These are phyloP conservation scores for Dasyurus viverrinus DNA, from an alignment of 2,113 vertebrate species.

Conservation along the genomic window DNA sequence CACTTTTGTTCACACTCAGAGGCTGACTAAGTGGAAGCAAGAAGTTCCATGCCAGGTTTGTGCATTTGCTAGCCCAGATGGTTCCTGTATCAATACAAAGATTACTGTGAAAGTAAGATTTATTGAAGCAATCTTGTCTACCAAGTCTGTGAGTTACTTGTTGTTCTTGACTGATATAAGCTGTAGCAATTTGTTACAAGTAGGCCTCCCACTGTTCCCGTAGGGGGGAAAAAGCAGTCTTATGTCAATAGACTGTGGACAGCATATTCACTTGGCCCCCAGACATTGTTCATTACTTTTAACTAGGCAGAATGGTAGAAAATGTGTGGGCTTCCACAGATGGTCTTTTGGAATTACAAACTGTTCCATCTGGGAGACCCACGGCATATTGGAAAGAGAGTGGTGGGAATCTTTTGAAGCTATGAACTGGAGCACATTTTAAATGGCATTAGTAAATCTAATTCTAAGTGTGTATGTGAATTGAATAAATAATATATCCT, in stretches of 20 bases:
- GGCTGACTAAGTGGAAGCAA: background rate
- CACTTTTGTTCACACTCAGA: background rate
- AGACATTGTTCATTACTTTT: constrained; percentile 53
- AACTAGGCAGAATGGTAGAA: constrained; percentile 33
- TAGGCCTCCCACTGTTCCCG: constrained; percentile 34
- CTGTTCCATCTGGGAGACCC: constrained; percentile 7
- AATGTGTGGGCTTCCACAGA: constrained; percentile 38
- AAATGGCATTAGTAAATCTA: background rate
- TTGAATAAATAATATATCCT: constrained; percentile 2
- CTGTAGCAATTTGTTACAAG: constrained; percentile 45
- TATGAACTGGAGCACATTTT: constrained; percentile 16
- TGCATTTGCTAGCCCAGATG: background rate
- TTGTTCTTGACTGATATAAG: constrained; percentile 58
- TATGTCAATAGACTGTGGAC: constrained; percentile 57
- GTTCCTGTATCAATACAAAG: constrained; percentile 30
- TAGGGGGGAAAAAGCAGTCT: constrained; percentile 32
- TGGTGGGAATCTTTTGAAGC: constrained; percentile 36
- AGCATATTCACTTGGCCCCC: constrained; percentile 36
- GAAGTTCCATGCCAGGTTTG: background rate
- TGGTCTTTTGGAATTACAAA: constrained; percentile 43
- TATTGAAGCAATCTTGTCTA: constrained; percentile 57
- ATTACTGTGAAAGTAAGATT: constrained; percentile 15
- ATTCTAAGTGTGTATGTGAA: background rate
- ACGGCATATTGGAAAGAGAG: constrained; percentile 29
- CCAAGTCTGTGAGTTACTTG: constrained; percentile 40